phyloP scores from a whole-genome alignment of 2,113 vertebrate species.

The Osmerus mordax region DNA sequence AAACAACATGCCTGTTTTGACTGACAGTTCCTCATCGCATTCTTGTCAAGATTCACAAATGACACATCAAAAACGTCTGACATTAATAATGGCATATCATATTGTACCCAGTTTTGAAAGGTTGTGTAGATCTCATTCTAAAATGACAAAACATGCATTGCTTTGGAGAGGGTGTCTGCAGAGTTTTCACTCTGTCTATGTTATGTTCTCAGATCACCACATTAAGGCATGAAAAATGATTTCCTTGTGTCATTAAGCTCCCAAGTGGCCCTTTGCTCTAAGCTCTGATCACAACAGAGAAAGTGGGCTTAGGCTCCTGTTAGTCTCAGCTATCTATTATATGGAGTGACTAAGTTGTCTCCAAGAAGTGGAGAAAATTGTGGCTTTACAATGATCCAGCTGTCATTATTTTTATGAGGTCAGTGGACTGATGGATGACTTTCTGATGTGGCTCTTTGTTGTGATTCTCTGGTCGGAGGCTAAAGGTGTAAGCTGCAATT shows the following conservation, averaged over 20 bases:
- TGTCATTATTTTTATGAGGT: conserved; percentile 2
- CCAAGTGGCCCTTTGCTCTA: conserved; percentile 1
- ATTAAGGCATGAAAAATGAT: conserved; percentile 1
- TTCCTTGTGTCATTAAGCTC: conserved; percentile 4
- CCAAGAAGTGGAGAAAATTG: background rate
- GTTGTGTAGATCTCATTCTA: conserved; percentile 7
- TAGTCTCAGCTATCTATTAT: background rate
- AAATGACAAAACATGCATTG: background rate
- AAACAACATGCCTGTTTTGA: conserved; percentile 24
- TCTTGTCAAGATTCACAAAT: conserved; percentile 41
- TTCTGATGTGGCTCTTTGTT: background rate
- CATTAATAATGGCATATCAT: conserved; percentile 23
- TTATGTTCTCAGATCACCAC: background rate
- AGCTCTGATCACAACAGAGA: conserved; percentile 5
- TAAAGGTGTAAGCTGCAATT: background rate
- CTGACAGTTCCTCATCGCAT: conserved; percentile 52
- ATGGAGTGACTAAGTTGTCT: background rate
- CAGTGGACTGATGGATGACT: background rate
- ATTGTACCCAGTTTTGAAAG: conserved; percentile 28
- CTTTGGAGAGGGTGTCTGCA: background rate
- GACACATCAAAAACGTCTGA: background rate
- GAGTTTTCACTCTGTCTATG: background rate
- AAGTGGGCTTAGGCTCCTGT: background rate
- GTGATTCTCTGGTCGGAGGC: background rate
- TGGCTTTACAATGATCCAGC: background rate